phyloP scores from a whole-genome alignment of 2,797 vertebrate species.

The Psittacula derbiana region DNA sequence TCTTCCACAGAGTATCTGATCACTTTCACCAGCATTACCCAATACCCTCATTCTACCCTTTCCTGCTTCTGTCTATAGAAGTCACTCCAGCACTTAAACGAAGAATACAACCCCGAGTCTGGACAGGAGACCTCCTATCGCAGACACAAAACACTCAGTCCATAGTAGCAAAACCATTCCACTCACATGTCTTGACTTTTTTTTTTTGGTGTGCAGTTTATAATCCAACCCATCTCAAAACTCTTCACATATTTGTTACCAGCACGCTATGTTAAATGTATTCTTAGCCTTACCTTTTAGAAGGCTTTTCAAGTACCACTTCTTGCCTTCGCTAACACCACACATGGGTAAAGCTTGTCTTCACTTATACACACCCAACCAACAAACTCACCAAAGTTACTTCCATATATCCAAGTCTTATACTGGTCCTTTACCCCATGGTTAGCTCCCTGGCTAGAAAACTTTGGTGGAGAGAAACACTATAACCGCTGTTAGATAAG shows the following conservation, averaged over 20 bases:
- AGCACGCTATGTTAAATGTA: not conserved
- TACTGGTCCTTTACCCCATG: fast-evolving
- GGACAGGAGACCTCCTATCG: not conserved
- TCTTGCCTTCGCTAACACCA: not conserved
- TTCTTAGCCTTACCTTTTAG: not conserved
- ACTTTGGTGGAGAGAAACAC: not conserved
- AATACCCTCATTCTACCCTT: not conserved
- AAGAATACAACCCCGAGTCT: not conserved
- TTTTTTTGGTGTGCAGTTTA: not conserved
- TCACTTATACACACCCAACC: not conserved
- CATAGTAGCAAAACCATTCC: not conserved
- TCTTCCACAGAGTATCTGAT: not conserved
- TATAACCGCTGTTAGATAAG: not conserved
- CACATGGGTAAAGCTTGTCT: not conserved
- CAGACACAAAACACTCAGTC: not conserved
- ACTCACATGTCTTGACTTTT: fast-evolving
- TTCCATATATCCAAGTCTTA: not conserved
- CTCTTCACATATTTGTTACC: not conserved
- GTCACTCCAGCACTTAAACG: not conserved
- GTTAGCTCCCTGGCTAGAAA: no score
- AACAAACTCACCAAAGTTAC: not conserved
- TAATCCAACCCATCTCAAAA: not conserved
- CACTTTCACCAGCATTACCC: not conserved
- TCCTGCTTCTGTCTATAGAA: not conserved
- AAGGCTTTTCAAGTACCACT: not conserved